A percentile compares a stretch with the other conserved stretches of the same genome.
Evolutionary conservation across 2,113 vertebrate species (phyloP).

Genomic region (Ictidomys tridecemlineatus): DNA sequence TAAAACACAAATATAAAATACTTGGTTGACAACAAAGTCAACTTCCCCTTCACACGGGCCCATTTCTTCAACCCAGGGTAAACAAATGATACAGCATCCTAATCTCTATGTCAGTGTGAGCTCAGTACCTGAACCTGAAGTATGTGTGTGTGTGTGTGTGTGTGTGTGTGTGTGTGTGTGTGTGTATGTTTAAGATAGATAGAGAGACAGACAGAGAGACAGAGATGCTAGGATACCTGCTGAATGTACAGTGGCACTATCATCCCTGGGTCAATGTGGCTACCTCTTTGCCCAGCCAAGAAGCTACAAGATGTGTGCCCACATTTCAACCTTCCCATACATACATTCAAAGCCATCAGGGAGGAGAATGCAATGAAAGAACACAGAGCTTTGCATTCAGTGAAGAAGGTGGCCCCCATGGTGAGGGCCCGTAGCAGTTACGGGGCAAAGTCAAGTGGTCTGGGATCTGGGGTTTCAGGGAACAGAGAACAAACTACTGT

Average conservation of each 20-base stretch:
- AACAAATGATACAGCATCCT: neutral
- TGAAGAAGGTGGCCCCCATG: neutral
- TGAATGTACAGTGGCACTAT: neutral
- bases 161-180: too few species aligned
- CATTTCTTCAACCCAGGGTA: neutral
- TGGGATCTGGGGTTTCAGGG: neutral
- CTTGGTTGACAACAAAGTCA: neutral
- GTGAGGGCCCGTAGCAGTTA: fast-evolving
- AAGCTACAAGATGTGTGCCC: neutral
- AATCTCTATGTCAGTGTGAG: neutral
- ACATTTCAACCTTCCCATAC: neutral
- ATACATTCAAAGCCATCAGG: neutral
- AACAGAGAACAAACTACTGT: neutral
- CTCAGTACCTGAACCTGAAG: too few species aligned
- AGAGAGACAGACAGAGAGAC: too few species aligned
- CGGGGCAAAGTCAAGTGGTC: neutral
- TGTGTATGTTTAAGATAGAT: too few species aligned
- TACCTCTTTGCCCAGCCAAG: neutral
- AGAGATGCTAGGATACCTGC: neutral
- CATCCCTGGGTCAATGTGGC: neutral
- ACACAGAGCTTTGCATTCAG: neutral
- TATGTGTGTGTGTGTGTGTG: too few species aligned
- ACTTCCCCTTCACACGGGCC: neutral
- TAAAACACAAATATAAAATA: neutral
- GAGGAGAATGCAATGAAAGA: neutral